phyloP scores from a whole-genome alignment of 2,888 invertebrate genomes.

The Cephus rjabovi region DNA sequence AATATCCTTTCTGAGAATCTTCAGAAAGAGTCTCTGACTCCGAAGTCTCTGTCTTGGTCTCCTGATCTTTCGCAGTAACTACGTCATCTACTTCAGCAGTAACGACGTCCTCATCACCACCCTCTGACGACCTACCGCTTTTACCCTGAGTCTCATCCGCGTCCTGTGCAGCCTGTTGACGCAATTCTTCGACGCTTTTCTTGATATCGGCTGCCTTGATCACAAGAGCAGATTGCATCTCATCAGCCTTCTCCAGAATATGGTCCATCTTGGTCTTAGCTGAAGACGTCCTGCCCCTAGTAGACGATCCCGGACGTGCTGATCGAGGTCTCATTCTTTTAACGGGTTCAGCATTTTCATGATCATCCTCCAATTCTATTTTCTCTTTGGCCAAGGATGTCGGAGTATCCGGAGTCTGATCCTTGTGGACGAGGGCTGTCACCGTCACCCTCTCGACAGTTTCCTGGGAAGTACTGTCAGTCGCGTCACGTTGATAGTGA shows the following conservation, averaged over 20 bases:
- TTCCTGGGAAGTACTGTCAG: constrained; percentile 61
- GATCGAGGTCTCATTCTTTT: constrained; percentile 34
- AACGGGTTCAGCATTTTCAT: constrained; percentile 35
- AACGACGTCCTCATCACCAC: constrained; percentile 10
- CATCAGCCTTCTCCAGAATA: constrained; percentile 50
- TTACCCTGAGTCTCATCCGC: constrained; percentile 4
- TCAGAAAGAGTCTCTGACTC: constrained; percentile 18
- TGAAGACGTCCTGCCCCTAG: constrained; percentile 18
- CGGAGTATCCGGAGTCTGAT: constrained; percentile 54
- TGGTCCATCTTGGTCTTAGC: constrained; percentile 43
- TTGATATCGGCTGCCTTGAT: constrained; percentile 49
- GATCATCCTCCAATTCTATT: constrained; percentile 28
- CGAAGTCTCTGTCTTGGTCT: constrained; percentile 8
- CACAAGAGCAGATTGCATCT: constrained; percentile 42
- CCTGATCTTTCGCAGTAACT: constrained; percentile 10
- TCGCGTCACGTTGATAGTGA: constrained; percentile 42
- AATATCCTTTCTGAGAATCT: constrained; percentile 53
- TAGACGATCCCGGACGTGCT: constrained; percentile 27
- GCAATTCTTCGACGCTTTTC: constrained; percentile 47
- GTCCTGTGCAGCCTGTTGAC: constrained; percentile 31
- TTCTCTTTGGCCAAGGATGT: constrained; percentile 3
- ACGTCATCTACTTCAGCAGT: constrained; percentile 9
- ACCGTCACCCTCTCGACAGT: constrained; percentile 57
- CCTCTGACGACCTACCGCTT: background rate
- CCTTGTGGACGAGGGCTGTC: constrained; percentile 60